Percentiles rank a stretch among this genome's conserved stretches.
Evolutionary conservation across 1,140 invertebrate species (phyloP).

Genomic region (Oedothorax gibbosus): DNA sequence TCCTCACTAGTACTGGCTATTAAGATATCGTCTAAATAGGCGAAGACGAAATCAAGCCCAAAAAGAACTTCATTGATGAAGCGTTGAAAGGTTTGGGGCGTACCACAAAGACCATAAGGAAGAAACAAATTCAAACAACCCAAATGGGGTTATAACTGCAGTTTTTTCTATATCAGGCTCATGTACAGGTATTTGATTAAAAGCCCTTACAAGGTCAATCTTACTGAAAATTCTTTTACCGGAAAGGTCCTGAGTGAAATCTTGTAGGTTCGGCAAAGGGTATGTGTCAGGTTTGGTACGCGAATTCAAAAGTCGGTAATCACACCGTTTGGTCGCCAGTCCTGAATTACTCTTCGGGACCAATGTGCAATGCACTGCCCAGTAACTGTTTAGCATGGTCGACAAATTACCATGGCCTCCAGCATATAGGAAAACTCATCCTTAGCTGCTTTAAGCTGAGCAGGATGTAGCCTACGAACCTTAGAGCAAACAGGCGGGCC

Average conservation of each 20-base stretch:
- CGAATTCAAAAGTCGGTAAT: slow-evolving; percentile 6
- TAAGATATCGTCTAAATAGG: slow-evolving; percentile 51
- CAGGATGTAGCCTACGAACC: slow-evolving; percentile 19
- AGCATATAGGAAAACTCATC: slow-evolving; percentile 42
- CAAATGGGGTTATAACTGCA: slow-evolving; percentile 62
- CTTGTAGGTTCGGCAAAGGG: neutral
- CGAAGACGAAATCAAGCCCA: slow-evolving; percentile 24
- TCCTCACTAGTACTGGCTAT: neutral
- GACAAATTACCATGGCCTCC: slow-evolving; percentile 43
- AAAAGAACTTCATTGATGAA: slow-evolving; percentile 56
- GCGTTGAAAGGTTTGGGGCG: slow-evolving; percentile 29
- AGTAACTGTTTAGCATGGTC: slow-evolving; percentile 62
- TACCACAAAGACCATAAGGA: slow-evolving; percentile 63
- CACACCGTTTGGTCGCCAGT: neutral
- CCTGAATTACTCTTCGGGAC: slow-evolving; percentile 12
- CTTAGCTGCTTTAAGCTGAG: neutral
- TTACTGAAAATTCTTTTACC: slow-evolving; percentile 42
- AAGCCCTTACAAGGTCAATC: slow-evolving; percentile 24
- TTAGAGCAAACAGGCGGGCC: slow-evolving; percentile 26
- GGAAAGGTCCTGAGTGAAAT: neutral
- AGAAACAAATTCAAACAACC: slow-evolving; percentile 65
- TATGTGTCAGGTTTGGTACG: neutral
- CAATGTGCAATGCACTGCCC: slow-evolving; percentile 63
- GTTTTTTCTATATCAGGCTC: slow-evolving; percentile 47
- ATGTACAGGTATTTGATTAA: slow-evolving; percentile 47